Evolutionary conservation across 2,888 invertebrate genomes (phyloP).

Genomic region (Cecidostiba fungosa): DNA sequence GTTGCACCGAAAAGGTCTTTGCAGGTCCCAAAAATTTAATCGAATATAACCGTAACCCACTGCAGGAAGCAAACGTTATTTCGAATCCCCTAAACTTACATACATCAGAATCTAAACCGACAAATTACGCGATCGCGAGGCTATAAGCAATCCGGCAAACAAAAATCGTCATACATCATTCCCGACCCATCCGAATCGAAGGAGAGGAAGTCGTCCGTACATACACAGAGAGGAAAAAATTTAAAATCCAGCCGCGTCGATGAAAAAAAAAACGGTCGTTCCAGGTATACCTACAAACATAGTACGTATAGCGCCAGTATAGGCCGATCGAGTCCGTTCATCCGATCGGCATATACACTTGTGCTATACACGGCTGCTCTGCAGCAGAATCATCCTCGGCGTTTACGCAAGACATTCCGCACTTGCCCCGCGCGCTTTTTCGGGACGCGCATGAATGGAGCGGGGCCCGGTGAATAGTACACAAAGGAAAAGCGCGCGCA

Average conservation of each 20-base stretch:
- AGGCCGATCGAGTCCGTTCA: background rate
- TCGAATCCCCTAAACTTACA: background rate
- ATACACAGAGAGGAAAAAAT: background rate
- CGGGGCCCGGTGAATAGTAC: constrained; percentile 38
- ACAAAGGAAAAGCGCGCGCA: constrained; percentile 59
- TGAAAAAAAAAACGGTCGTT: background rate
- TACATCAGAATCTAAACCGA: background rate
- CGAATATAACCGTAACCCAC: background rate
- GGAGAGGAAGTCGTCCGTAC: background rate
- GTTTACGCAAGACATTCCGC: constrained; percentile 78
- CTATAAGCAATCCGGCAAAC: background rate
- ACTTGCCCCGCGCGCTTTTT: constrained; percentile 72
- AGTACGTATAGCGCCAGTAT: background rate
- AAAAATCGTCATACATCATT: background rate
- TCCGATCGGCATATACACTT: constrained; percentile 72
- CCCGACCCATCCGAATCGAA: background rate
- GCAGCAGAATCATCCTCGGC: constrained; percentile 48
- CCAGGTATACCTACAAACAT: background rate
- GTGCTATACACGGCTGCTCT: constrained; percentile 64
- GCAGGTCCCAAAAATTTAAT: background rate
- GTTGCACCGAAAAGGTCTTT: background rate
- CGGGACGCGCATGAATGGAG: constrained; percentile 30
- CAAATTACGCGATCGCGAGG: background rate
- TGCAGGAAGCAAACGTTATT: background rate
- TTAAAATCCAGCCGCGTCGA: constrained; percentile 21